A percentile compares a stretch with the other conserved stretches of the same genome.
phyloP scores from a whole-genome alignment of 35 echinoderm and acorn worm genomes.

The Eucidaris tribuloides region DNA sequence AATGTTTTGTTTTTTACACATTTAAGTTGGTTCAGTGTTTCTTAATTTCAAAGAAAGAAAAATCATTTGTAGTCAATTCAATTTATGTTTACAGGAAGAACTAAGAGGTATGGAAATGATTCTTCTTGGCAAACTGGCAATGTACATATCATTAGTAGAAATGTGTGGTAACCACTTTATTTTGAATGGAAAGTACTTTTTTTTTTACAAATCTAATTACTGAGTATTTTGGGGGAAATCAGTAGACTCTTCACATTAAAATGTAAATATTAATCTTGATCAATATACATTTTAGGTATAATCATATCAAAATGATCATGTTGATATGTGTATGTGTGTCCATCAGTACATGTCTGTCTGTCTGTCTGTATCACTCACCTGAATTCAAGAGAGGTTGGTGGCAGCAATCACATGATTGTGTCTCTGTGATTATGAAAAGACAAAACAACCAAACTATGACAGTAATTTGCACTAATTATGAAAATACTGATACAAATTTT shows the following conservation, averaged over 20 bases:
- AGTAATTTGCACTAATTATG: neutral
- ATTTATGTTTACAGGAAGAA: too few species aligned
- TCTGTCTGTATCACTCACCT: slow-evolving; percentile 21
- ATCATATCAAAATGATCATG: neutral
- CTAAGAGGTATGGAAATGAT: too few species aligned
- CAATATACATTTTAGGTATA: neutral
- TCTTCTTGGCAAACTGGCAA: too few species aligned
- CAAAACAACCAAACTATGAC: neutral
- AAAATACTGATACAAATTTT: neutral
- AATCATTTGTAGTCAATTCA: too few species aligned
- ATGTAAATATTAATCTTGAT: neutral
- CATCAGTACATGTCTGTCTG: neutral
- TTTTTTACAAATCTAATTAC: neutral
- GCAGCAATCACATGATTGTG: slow-evolving; percentile 61
- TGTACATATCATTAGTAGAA: too few species aligned
- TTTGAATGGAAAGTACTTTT: neutral
- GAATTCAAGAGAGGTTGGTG: slow-evolving; percentile 40
- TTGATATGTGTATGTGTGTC: neutral
- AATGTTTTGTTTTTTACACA: too few species aligned
- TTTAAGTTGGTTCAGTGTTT: too few species aligned
- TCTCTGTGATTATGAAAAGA: slow-evolving; percentile 33
- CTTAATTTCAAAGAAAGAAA: too few species aligned
- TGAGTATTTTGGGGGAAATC: neutral
- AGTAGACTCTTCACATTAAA: neutral
- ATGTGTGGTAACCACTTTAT: too few species aligned